Evolutionary conservation across 2,888 invertebrate genomes (phyloP), one percentile per base, ranked within the genome.

Genomic region (Dusona sp.): DNA sequence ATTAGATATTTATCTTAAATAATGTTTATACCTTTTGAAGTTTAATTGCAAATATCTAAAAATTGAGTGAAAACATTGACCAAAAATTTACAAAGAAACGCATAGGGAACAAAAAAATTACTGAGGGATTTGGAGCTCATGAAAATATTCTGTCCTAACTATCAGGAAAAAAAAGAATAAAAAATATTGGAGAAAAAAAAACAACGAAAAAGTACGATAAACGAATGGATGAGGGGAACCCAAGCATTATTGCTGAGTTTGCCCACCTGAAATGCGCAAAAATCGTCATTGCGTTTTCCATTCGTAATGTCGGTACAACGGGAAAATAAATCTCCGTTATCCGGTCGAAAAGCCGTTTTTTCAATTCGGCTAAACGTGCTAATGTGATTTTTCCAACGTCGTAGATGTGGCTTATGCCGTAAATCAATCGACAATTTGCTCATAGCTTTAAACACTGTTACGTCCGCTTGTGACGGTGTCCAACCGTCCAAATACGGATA

Each of bases 351-450:
- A 16, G 38, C 29, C 19, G 88, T 89, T 84, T 86, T 92, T 87
- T 94, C 94, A 19, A 84, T 73, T 9, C 84, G 77, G 48, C 81
- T 90, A 86, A 92, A 94, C 77, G 93, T 93, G 51, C 89, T 87
- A 42, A 95, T 91, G 89, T 95, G 95, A 45, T 90, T 90, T 79
- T 92, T 92, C 95, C 95, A 95, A 22, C 95, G 93, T 79, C 89
- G 80, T 9, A 95, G 89, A 89, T 95, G 93, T 6, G 93, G 92
- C 86, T 88, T 88, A 29, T 83, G 90, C 1, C 74, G 29, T 65
- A 92, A 91, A 73, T 92, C 89, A 38, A 88, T 84, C n/a, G 85
- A 78, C 11, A 91, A 73, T 77, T 87, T 87, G 13, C 68, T 88
- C 13, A 94, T 84, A 13, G 92, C 90, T 75, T 91, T 88, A 74